Evolutionary conservation across 1,140 invertebrate species (phyloP), one percentile per base, ranked within the genome.

Genomic region (Aphis gossypii): DNA sequence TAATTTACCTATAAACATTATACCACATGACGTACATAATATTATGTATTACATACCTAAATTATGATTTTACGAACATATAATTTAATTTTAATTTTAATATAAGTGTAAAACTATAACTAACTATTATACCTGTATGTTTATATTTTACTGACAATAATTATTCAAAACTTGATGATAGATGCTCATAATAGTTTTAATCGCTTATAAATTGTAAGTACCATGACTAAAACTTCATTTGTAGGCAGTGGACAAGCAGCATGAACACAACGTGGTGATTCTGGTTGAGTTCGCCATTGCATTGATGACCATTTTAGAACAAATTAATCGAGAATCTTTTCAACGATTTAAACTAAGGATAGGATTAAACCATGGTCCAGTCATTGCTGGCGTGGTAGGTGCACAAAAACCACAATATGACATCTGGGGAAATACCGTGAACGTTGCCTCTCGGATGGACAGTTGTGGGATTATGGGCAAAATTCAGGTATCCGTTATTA

Each of bases 321-420:
- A 98, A 95, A 99, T 99, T 94, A 99, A 99, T 95, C 96, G 98
- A 94, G 98, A 99, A 95, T 99, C 99, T 9, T 99, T 99, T 95
- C 99, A 99, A 95, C 96, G 97, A 94, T 99, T 99, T 95, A 98
- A 98, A 95, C 96, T 99, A 83, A 96, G 98, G 95, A 98, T 99
- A 95, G 98, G 99, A 93, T 96, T 99, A 87, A 99, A 98, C 95
- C 97, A 99, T 95, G 99, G 99, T 0, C 98, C 98, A 0, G 98
- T 99, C 6, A 99, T 99, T 95, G 98, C 98, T 0, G 98, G 98
- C 0, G 98, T 99, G 23, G 98, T 99, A 44, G 99, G 99, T 1
- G 98, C 98, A 0, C 98, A 99, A 95, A 99, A 99, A 95, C 99
- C 99, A 0, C 98, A 99, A 95, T 99, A 99, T 95, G 99, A 99